Conservation (phyloP, 37 sponge, comb jelly and placozoan species). For the Dysidea cf. avara region DNA sequence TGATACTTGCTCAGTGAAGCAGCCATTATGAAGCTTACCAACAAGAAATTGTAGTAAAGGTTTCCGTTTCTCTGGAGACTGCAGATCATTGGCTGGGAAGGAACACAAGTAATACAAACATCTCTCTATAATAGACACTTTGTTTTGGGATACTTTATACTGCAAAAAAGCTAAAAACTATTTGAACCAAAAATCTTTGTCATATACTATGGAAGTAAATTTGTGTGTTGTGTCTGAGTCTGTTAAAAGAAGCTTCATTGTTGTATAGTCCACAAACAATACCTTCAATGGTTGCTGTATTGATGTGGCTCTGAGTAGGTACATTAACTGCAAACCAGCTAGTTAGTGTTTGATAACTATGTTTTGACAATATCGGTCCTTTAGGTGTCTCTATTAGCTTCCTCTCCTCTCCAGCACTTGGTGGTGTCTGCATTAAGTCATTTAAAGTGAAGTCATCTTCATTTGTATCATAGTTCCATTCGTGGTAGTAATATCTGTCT, state of each 20-base stretch:
- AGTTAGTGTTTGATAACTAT: constrained; percentile 76
- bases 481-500: too few relatives aligned
- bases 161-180: too few relatives aligned
- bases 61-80: constrained; percentile 15
- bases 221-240: too few relatives aligned
- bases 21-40: constrained; percentile 48
- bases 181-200: too few relatives aligned
- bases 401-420: neutral
- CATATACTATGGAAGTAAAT: too few relatives aligned
- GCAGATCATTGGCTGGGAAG: constrained; percentile 3
- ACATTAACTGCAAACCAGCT: constrained; percentile 70
- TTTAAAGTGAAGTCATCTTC: constrained; percentile 11
- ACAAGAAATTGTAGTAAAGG: constrained; percentile 53
- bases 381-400: neutral
- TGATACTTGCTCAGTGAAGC: neutral
- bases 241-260: too few relatives aligned
- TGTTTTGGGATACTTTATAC: too few relatives aligned
- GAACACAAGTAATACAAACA: too few relatives aligned
- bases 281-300: constrained; percentile 40
- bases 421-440: constrained; percentile 5
- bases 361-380: constrained; percentile 40
- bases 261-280: neutral
- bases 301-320: constrained; percentile 52
- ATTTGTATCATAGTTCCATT: neutral
- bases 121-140: too few relatives aligned